phyloP scores from a whole-genome alignment of 2,797 vertebrate species.

The Alca torda region DNA sequence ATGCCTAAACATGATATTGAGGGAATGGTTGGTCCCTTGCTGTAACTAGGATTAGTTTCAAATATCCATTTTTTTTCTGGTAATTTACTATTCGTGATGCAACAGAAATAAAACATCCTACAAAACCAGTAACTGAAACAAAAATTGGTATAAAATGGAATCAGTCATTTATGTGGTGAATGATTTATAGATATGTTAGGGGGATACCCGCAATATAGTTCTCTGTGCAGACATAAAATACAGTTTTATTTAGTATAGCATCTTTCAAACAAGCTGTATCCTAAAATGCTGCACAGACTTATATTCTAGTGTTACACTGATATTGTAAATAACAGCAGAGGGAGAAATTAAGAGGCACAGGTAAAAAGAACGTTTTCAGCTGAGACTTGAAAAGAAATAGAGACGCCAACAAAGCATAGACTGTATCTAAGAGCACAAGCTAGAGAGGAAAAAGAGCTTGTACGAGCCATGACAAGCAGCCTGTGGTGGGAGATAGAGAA shows the following conservation, averaged over 20 bases:
- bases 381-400: slow-evolving; percentile 9
- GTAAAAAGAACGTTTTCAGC: slow-evolving; percentile 31
- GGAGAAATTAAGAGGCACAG: slow-evolving; percentile 7
- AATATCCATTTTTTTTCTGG: neutral
- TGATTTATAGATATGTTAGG: slow-evolving; percentile 6
- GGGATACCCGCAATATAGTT: neutral
- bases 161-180: neutral
- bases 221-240: slow-evolving; percentile 33
- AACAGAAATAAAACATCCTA: neutral
- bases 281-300: slow-evolving; percentile 17
- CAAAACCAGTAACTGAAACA: slow-evolving; percentile 2
- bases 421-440: neutral
- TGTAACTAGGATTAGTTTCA: neutral
- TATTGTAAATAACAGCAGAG: slow-evolving; percentile 26
- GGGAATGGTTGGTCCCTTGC: neutral
- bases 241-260: slow-evolving; percentile 14
- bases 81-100: neutral
- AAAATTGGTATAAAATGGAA: slow-evolving; percentile 21
- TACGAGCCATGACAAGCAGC: neutral
- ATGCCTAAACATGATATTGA: neutral
- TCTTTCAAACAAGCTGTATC: slow-evolving; percentile 17
- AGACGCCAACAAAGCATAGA: neutral
- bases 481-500: neutral
- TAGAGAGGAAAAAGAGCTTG: neutral
- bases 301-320: neutral